Evolutionary conservation across 2,113 vertebrate species (phyloP), one percentile per base, ranked within the genome.

Genomic region (Oxyura jamaicensis): DNA sequence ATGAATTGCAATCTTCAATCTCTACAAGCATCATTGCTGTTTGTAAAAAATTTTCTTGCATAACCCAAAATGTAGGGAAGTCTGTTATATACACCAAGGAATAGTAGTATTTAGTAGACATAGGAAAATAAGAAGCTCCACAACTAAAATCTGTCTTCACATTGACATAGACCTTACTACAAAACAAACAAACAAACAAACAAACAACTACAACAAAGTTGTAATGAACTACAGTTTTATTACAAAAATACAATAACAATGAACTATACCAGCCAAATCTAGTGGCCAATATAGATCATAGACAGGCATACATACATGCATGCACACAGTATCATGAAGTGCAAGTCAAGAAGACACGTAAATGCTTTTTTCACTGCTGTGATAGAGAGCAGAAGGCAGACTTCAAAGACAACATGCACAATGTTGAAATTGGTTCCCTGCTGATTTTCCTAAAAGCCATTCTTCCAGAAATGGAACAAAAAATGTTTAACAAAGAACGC

Each of bases 361-460:
- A 91, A 80, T 3, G 7, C 77, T 77, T 86, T 29, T 31, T 48
- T 95, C 73, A 78, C 48, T 87, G 68, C 79, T 82, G n/a, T 67
- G 81, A 86, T 39, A 74, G n/a, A 67, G 52, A 82, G 73, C 69
- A 95, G 89, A 91, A 90, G 71, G 68, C 11, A 77, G 80, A 48
- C 73, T 91, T 93, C 91, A 77, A 91, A 89, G 46, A 13, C 56
- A 72, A 55, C 15, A 59, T 39, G 58, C 28, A n/a, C 4, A 22
- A 50, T 86, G 72, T 22, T 84, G 48, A 91, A 86, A 78, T 60
- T 83, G 73, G 11, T 81, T 93, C 77, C 74, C 83, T 91, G 77
- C 56, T 86, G 91, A 62, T 29, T 86, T 65, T 88, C 52, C 62
- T 78, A 56, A 69, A 93, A 91, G 46, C 86, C 82, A 79, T 67